Base-by-base conservation (phyloP, 2,888 invertebrate species). In the Octodonta nipae region DNA sequence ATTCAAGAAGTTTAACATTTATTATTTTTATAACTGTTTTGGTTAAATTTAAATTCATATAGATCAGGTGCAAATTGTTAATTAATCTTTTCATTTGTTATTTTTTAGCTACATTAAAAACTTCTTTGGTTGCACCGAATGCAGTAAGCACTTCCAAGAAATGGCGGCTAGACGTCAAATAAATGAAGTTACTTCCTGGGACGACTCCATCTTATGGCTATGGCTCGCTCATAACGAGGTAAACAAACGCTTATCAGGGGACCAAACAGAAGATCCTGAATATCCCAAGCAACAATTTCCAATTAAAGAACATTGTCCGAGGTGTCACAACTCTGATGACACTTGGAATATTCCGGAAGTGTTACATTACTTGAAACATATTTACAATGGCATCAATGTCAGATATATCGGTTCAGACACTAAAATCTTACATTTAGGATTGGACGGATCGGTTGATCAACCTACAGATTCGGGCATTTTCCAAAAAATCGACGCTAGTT, bases 151-250 rank as follows among this genome's bases (percentile, higher is more conserved):
- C 65, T 98, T 98, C 57, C 68, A 82, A 55, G 69, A 73, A 38
- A 91, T 92, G 87, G 80, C 91, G 16, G 60, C 63, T 1, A 68
- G 70, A 35, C 73, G 77, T 35, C 72, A 79, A 52, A 67, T 83
- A 38, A 71, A 71, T 52, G 73, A 75, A 46, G 79, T 86, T 0
- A 65, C 66, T 13, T 73, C 71, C 32, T 72, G 75, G 45, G 74
- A 82, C 35, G 82, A 86, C 37, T 77, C 78, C 11, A 73, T 93
- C 1, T 60, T 93, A 26, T 96, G 93, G 92, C 63, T 96, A 14
- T 95, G 95, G 95, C 70, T 71, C 47, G 82, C 87, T 0, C 95
- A 95, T 56, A 95, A 95, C 58, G 76, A 78, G 61, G 95, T 88
- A 0, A 98, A 98, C 59, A 65, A 77, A 42, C 72, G 95, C 43